These are phyloP conservation scores for Electrophaes corylata DNA, from an alignment of 2,888 invertebrate genomes.

Conservation along the genomic window DNA sequence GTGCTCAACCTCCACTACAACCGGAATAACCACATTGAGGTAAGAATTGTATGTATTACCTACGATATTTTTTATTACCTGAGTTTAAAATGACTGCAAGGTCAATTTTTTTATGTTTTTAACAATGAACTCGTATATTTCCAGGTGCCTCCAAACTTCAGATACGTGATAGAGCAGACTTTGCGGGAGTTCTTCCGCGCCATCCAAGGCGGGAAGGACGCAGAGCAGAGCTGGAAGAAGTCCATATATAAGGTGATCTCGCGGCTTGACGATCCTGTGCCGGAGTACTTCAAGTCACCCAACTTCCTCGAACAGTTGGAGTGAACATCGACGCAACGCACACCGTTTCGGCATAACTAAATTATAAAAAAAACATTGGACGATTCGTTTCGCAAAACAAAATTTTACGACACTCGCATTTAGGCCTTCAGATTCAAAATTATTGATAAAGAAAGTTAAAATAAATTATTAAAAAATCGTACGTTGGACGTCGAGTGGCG, in stretches of 20 bases:
- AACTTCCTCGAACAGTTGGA: slow-evolving; percentile 99
- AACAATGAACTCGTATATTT: slow-evolving; percentile 38
- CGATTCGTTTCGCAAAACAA: slow-evolving; percentile 83
- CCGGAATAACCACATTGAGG: slow-evolving; percentile 98
- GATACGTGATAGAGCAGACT: slow-evolving; percentile 98
- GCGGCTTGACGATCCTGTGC: slow-evolving; percentile 98
- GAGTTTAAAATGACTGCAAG: not conserved
- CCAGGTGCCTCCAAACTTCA: slow-evolving; percentile 98
- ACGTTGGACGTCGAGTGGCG: slow-evolving; percentile 75
- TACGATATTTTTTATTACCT: not conserved
- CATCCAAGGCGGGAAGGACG: slow-evolving; percentile 97
- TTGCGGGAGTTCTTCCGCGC: slow-evolving; percentile 99
- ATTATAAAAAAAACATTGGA: slow-evolving; percentile 67
- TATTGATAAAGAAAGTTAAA: slow-evolving; percentile 80
- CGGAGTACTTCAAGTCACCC: slow-evolving; percentile 99
- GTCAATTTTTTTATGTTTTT: not conserved
- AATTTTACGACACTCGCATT: slow-evolving; percentile 87
- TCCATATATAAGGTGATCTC: slow-evolving; percentile 99
- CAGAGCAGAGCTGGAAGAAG: slow-evolving; percentile 99
- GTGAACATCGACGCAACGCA: slow-evolving; percentile 81
- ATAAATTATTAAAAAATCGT: slow-evolving; percentile 78
- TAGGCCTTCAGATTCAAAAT: slow-evolving; percentile 87
- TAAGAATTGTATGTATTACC: slow-evolving; percentile 71
- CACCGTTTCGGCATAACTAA: slow-evolving; percentile 68
- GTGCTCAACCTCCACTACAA: slow-evolving; percentile 99